phyloP scores from a whole-genome alignment of 2,888 invertebrate genomes.

The Lasioglossum vierecki region DNA sequence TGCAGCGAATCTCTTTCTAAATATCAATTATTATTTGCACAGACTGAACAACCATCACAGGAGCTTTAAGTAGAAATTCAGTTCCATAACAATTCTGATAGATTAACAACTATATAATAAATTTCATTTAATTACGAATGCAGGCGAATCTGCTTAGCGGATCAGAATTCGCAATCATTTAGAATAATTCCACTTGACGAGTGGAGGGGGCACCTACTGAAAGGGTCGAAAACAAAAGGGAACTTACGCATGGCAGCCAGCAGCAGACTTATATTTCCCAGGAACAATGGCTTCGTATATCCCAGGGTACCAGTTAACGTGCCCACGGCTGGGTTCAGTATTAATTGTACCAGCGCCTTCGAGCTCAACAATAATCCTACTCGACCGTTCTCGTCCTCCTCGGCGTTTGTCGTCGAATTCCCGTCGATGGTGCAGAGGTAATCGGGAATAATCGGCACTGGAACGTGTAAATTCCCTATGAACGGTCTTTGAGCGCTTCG shows the following conservation, averaged over 20 bases:
- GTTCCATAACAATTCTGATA: no score
- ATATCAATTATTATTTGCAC: no score
- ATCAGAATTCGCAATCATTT: not conserved
- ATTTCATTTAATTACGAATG: no score
- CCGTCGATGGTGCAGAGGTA: slow-evolving; percentile 87
- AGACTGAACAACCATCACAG: no score
- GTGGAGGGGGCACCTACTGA: not conserved
- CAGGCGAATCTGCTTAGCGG: not conserved
- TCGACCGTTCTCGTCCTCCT: slow-evolving; percentile 87
- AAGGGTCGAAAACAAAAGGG: not conserved
- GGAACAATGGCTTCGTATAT: slow-evolving; percentile 88
- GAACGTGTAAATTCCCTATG: slow-evolving; percentile 69
- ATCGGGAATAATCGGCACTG: slow-evolving; percentile 93
- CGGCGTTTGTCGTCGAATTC: slow-evolving; percentile 77
- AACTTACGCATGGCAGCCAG: slow-evolving; percentile 88
- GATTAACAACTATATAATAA: no score
- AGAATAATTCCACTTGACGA: not conserved
- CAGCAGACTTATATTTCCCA: slow-evolving; percentile 89
- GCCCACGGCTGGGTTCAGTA: slow-evolving; percentile 91
- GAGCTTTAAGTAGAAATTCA: no score
- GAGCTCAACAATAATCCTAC: slow-evolving; percentile 90
- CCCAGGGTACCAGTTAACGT: slow-evolving; percentile 88
- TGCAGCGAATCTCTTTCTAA: no score
- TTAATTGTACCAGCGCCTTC: slow-evolving; percentile 92
- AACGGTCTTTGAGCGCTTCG: not conserved